Evolutionary conservation across 2,113 vertebrate genomes (phyloP), one percentile per base, ranked within the genome.

Genomic region (Platysteira castanea): DNA sequence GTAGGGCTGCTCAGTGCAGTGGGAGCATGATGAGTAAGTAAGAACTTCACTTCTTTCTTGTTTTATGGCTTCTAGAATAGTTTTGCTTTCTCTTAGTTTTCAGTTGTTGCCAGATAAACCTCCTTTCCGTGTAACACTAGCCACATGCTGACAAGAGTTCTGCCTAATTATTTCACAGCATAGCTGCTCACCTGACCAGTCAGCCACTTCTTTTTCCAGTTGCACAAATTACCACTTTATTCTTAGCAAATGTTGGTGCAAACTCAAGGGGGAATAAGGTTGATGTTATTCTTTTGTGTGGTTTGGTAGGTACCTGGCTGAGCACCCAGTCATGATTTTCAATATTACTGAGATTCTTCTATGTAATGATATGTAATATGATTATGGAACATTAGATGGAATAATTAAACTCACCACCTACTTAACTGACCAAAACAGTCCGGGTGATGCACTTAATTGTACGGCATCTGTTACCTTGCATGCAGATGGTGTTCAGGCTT

Each of bases 381-480:
- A 79, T 90, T 90, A 65, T 88, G 59, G 68, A 77, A 54, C 68
- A 50, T 95, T 81, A 95, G 60, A 33, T 70, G 71, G 64, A 85
- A 57, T 90, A 88, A 95, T 95, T 95, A 84, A 97, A 80, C 91
- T 80, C 56, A 15, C 59, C 80, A 92, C 64, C 86, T 92, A 74
- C 68, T 95, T 95, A 89, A 75, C 78, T 77, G 82, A 69, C 89
- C 94, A 83, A 74, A 67, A 74, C 82, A 93, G 86, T 39, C 57
- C 3, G 78, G 89, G 83, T 64, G 89, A 90, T 91, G 39, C 57
- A 42, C 70, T 85, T 82, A 71, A 84, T 83, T 95, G 81, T 93
- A 37, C 0, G 1, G 74, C 89, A 93, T 95, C 93, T 93, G 87
- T 65, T 94, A 82, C 82, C 70, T 87, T 80, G 70, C 50, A 42